Base-by-base conservation (phyloP, 2,113 vertebrate species). In the Pomatorhinus ruficollis region DNA sequence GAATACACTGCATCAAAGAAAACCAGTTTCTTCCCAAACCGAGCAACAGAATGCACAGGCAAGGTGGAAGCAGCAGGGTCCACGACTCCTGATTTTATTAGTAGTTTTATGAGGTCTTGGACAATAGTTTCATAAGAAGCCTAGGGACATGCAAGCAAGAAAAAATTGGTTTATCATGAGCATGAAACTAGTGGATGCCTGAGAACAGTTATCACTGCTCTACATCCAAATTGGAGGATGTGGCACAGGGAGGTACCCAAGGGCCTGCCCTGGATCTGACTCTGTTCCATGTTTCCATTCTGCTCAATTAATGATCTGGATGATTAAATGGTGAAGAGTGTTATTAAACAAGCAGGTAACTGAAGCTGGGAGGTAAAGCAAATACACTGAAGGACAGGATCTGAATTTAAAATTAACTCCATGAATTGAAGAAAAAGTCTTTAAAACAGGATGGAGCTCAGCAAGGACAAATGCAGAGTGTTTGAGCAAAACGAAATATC, bases 401-500 rank as follows among this genome's bases (percentile, higher is more conserved):
- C 52, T 83, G 79, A 95, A 90, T 92, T 81, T 17, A 74, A 89
- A 89, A 92, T 74, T 0, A 83, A 65, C 39, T 47, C 13, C 60
- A 52, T 7, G 30, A 81, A 49, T 12, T n/a, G 61, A 44, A 77
- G 47, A 45, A 63, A 82, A 70, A 42, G 6, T 10, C 76, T 63
- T 80, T 47, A 86, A 93, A 96, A 96, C 0, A 74, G 76, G 50
- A 49, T 6, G 30, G 22, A 57, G 63, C 39, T 88, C 63, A 77
- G 45, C 87, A 65, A 66, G n/a, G 57, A 94, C 20, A 83, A 91
- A 77, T 12, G 40, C 16, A 45, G 71, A 81, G 24, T 40, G 40
- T 27, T 89, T 79, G 79, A 90, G 78, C n/a, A 68, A 92, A 93
- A 86, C 27, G 4, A 90, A 74, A 85, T 78, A 80, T 45, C 92